These are phyloP conservation scores for Coracias cyanogaster DNA, from an alignment of 2,797 vertebrate species.

Conservation along the genomic window DNA sequence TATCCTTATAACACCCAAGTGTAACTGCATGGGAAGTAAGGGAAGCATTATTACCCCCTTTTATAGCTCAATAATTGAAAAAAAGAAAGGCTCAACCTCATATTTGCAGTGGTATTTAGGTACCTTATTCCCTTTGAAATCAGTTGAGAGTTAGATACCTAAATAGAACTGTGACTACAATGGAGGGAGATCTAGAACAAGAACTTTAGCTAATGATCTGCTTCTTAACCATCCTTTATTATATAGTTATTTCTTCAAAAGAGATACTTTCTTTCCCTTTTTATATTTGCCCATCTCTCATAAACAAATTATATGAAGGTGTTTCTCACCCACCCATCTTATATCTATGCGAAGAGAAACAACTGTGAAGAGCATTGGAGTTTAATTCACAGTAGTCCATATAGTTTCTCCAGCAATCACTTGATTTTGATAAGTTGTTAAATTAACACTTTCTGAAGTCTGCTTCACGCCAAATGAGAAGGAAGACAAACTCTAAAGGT, in stretches of 20 bases:
- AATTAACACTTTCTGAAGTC: not conserved
- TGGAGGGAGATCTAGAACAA: not conserved
- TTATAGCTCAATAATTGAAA: not conserved
- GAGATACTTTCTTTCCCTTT: not conserved
- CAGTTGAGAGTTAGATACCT: not conserved
- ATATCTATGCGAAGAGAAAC: not conserved
- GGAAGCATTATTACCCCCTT: not conserved
- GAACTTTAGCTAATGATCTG: not conserved
- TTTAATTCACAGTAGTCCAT: not conserved
- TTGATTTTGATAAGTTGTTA: not conserved
- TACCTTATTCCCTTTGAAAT: slow-evolving; percentile 20
- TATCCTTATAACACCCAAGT: not conserved
- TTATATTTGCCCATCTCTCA: not conserved
- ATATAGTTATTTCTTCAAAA: not conserved
- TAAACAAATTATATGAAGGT: not conserved
- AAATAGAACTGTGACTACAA: not conserved
- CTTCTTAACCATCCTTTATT: not conserved
- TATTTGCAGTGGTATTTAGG: not conserved
- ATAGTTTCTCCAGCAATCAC: not conserved
- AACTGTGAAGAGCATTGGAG: not conserved
- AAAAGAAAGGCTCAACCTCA: not conserved
- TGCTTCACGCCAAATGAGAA: not conserved
- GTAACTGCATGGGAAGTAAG: not conserved
- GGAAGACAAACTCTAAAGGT: not conserved
- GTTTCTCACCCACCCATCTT: not conserved